Base-by-base conservation (phyloP, 1,140 invertebrate species). In the Magallana gigas region DNA sequence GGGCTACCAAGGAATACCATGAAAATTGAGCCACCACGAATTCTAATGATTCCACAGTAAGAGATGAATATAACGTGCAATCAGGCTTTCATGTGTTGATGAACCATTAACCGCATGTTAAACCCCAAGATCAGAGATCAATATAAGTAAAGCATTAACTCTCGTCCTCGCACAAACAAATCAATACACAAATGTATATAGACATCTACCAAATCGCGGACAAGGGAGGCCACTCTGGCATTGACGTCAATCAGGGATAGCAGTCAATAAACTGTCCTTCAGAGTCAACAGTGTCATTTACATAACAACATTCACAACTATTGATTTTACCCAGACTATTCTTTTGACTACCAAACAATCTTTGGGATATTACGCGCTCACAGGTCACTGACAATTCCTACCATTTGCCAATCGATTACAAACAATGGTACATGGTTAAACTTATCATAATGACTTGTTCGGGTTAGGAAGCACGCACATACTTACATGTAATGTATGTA, bases 211-310 rank as follows among this genome's bases (percentile, higher is more conserved):
- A 76, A 36, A 76, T 76, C 68, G 23, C 18, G 36, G 68, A 76
- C 68, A 76, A 5, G 68, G 68, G 68, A 76, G 7, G 14, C 36
- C 68, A 76, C 68, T 76, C 68, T 12, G 68, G 23, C 23, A 76
- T 76, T 76, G 68, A 76, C 68, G 68, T 76, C 68, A 76, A 48
- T 76, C 68, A 76, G 68, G 5, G 12, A 36, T 3, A 1, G 23
- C 14, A 23, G 68, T 76, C 68, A 76, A 76, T 76, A 76, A 29
- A 36, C 68, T 8, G 68, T 11, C 68, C 23, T 18, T 76, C 11
- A 76, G 8, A 18, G 23, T 76, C 23, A 76, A 76, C 68, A 76
- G 23, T 36, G 68, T 29, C 68, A 76, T 76, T 76, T 76, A 76
- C 68, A 76, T 76, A 76, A 23, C 68, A 29, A 76, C 68, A 76